Percentiles rank a stretch among this genome's conserved stretches.
Conservation (phyloP, 2,113 vertebrate species). For the Ammodytes dubius region DNA sequence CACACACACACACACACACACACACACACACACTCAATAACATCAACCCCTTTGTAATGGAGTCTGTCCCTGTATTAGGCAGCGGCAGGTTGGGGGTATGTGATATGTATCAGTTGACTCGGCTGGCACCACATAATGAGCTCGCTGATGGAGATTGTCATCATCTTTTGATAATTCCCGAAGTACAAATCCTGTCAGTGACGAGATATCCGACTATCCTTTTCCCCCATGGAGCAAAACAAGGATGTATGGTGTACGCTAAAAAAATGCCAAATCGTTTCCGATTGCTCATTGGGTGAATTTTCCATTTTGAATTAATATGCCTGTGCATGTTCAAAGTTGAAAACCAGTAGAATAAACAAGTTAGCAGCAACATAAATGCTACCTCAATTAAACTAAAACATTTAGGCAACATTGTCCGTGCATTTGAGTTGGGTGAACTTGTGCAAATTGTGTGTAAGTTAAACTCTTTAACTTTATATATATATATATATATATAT, state of each 20-base stretch:
- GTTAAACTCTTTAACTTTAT: too few species aligned
- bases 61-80: neutral
- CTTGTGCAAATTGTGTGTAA: too few species aligned
- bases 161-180: constrained; percentile 59
- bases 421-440: too few species aligned
- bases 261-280: too few species aligned
- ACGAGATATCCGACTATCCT: constrained; percentile 25
- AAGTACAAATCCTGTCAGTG: constrained; percentile 43
- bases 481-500: too few species aligned
- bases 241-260: neutral
- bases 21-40: neutral
- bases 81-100: constrained; percentile 29
- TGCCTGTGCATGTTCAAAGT: too few species aligned
- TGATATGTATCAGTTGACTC: constrained; percentile 56
- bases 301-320: too few species aligned
- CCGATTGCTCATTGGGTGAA: too few species aligned
- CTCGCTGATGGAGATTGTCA: constrained; percentile 63
- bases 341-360: too few species aligned
- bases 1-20: constrained; percentile 8
- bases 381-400: too few species aligned
- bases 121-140: constrained; percentile 71
- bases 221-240: neutral
- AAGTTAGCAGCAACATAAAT: too few species aligned
- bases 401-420: too few species aligned
- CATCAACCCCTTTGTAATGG: neutral